Evolutionary conservation across 2,888 invertebrate species (phyloP).

Genomic region (Cetonia aurata): DNA sequence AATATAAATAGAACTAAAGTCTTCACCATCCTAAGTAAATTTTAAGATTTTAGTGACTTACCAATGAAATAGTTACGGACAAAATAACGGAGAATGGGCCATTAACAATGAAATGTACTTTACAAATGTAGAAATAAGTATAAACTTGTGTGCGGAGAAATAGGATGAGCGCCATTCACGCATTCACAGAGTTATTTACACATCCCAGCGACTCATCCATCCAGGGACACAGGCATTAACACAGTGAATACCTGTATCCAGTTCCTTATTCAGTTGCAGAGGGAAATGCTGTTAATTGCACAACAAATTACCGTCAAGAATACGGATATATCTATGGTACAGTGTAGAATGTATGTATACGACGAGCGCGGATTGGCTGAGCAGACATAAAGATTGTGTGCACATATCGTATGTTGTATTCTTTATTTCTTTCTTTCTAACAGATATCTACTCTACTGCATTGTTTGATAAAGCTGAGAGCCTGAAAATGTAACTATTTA

Average conservation of each 20-base stretch:
- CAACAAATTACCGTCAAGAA: conserved; percentile 13
- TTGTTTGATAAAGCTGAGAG: not conserved
- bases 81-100: too few relatives aligned
- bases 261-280: conserved; percentile 21
- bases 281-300: conserved; percentile 34
- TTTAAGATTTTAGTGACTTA: too few relatives aligned
- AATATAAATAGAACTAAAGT: too few relatives aligned
- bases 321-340: not conserved
- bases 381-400: not conserved
- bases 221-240: conserved; percentile 20
- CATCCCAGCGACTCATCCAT: conserved; percentile 5
- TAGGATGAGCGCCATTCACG: not conserved
- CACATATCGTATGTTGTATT: too few relatives aligned
- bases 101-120: too few relatives aligned
- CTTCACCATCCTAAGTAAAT: too few relatives aligned
- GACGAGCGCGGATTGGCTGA: conserved; percentile 1
- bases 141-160: too few relatives aligned
- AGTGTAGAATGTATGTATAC: not conserved
- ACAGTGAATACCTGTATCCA: conserved; percentile 24
- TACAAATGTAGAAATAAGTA: too few relatives aligned
- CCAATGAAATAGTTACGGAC: too few relatives aligned
- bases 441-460: not conserved
- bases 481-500: not conserved
- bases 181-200: conserved; percentile 21
- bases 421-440: conserved; percentile 1